Conservation (phyloP, 2,888 invertebrate genomes). For the Amblyjoppa proteus region DNA sequence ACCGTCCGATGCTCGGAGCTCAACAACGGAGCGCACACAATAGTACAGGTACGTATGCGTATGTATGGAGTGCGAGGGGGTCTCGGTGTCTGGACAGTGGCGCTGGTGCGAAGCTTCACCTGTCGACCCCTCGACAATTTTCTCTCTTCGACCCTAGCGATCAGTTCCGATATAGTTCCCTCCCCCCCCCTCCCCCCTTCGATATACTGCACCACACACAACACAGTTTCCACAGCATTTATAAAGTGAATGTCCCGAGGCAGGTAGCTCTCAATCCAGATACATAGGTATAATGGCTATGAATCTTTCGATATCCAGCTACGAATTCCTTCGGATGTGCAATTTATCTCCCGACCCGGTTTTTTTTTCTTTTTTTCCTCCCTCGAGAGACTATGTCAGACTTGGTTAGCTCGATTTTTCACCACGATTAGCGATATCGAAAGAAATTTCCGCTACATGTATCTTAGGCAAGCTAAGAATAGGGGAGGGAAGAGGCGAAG, state of each 20-base stretch:
- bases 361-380: slow-evolving; percentile 6
- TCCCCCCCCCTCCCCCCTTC: background rate
- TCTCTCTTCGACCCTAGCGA: slow-evolving; percentile 48
- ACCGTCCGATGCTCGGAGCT: background rate
- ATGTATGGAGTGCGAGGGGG: slow-evolving; percentile 30
- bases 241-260: slow-evolving; percentile 29
- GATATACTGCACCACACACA: background rate
- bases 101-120: slow-evolving; percentile 55
- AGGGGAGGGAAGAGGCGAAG: background rate
- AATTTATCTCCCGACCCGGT: slow-evolving; percentile 29
- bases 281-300: slow-evolving; percentile 5
- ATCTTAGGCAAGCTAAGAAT: background rate
- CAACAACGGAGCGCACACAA: slow-evolving; percentile 3
- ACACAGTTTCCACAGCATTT: slow-evolving; percentile 22
- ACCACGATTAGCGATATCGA: background rate
- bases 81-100: slow-evolving; percentile 41
- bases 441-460: background rate
- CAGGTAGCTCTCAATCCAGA: slow-evolving; percentile 51
- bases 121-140: slow-evolving; percentile 62
- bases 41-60: slow-evolving; percentile 1
- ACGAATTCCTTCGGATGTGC: slow-evolving; percentile 18
- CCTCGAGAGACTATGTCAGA: background rate
- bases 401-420: slow-evolving; percentile 22
- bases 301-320: slow-evolving; percentile 19
- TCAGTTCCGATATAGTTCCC: slow-evolving; percentile 45